Conservation (phyloP, 2,113 vertebrate species). For the Epinephelus moara region DNA sequence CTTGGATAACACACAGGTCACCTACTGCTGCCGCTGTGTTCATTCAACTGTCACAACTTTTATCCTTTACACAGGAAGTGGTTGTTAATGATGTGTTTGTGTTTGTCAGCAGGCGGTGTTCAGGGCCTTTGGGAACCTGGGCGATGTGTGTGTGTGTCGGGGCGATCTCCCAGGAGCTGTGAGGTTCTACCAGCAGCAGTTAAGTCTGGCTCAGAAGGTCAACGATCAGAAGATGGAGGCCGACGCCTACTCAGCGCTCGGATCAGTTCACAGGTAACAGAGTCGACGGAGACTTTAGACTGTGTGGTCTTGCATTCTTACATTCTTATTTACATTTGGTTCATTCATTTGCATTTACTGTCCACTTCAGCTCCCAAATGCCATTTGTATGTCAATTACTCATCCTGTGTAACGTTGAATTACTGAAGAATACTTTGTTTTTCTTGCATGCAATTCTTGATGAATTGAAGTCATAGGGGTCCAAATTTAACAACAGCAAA, state of each 20-base stretch:
- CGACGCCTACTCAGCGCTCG: conserved; percentile 92
- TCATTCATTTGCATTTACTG: too few species aligned
- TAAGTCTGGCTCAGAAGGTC: conserved; percentile 90
- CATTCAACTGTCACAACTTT: not conserved
- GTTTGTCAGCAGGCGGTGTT: conserved; percentile 87
- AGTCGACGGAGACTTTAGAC: too few species aligned
- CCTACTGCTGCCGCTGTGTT: not conserved
- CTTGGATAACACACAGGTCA: conserved; percentile 90
- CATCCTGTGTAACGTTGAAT: too few species aligned
- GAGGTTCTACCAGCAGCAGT: conserved; percentile 94
- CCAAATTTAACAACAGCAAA: too few species aligned
- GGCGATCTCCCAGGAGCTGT: conserved; percentile 90
- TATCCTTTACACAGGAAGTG: not conserved
- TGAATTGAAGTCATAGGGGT: too few species aligned
- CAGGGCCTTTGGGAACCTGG: conserved; percentile 94
- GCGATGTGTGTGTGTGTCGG: conserved; percentile 93
- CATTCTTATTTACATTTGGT: too few species aligned
- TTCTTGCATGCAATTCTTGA: too few species aligned
- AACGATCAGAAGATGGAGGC: conserved; percentile 92
- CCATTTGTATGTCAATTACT: too few species aligned
- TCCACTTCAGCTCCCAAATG: too few species aligned
- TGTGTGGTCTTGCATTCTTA: too few species aligned
- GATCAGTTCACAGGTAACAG: conserved; percentile 88
- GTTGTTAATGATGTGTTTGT: conserved; percentile 1
- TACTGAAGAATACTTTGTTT: too few species aligned